A percentile compares a stretch with the other conserved stretches of the same genome.
Evolutionary conservation across 2,113 vertebrate species (phyloP).

Genomic region (Phrynosoma platyrhinos): DNA sequence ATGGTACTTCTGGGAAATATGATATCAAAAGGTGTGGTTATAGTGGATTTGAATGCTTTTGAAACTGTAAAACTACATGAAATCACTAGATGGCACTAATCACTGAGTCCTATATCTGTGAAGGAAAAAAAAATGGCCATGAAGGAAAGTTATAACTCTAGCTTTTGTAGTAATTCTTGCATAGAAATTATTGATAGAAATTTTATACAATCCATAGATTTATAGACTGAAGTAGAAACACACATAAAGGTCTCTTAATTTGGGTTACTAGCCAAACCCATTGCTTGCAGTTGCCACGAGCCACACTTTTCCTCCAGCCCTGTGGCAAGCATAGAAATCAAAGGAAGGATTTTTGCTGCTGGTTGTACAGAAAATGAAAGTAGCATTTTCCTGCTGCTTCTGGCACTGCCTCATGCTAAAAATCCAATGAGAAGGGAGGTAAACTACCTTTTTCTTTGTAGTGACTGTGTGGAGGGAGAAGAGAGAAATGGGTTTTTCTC

Average conservation of each 20-base stretch:
- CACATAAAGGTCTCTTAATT: neutral
- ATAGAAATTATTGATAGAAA: neutral
- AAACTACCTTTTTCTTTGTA: neutral
- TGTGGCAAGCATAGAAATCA: neutral
- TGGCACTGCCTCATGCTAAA: neutral
- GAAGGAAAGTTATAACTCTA: neutral
- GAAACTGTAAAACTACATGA: neutral
- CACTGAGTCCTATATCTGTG: neutral
- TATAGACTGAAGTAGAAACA: neutral
- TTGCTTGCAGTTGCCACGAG: neutral
- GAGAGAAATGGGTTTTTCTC: neutral
- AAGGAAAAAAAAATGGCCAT: neutral
- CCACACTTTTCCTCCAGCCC: neutral
- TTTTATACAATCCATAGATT: neutral
- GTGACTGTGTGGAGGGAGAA: no score
- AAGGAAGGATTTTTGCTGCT: neutral
- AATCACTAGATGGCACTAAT: constrained; percentile 56
- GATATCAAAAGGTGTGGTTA: no score
- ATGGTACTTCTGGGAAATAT: neutral
- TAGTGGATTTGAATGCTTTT: neutral
- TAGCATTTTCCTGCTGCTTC: neutral
- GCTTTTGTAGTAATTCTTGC: neutral
- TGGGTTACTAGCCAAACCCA: neutral
- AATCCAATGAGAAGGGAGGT: neutral
- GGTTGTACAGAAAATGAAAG: neutral